Conservation (phyloP, 2,888 invertebrate species). For the Tryphoninae sp. region DNA sequence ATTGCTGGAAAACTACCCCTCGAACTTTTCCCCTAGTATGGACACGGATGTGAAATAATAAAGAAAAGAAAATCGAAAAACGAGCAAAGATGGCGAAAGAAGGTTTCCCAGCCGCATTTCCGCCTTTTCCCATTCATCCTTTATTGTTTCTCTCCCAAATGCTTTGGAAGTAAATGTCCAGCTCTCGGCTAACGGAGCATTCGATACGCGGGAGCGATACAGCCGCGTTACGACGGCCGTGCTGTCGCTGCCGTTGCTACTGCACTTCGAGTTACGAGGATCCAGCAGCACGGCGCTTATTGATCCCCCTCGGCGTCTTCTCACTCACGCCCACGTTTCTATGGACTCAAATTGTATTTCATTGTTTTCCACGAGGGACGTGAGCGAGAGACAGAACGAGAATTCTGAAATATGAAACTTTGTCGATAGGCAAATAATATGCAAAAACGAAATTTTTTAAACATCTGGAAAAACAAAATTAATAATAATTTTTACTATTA, state of each 20-base stretch:
- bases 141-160: conserved; percentile 42
- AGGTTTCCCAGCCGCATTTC: conserved; percentile 1
- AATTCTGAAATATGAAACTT: conserved; percentile 1
- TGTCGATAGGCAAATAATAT: conserved; percentile 8
- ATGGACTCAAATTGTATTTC: conserved; percentile 53
- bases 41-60: background rate
- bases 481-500: too few relatives aligned
- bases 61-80: background rate
- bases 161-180: conserved; percentile 30
- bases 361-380: conserved; percentile 51
- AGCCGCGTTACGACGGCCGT: conserved; percentile 28
- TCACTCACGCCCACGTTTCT: conserved; percentile 28
- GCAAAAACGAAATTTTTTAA: background rate
- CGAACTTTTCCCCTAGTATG: background rate
- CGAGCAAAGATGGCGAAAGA: background rate
- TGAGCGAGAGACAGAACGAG: background rate
- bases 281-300: conserved; percentile 33
- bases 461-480: too few relatives aligned
- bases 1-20: background rate
- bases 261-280: conserved; percentile 42
- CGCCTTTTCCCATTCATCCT: conserved; percentile 26
- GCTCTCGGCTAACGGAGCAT: conserved; percentile 21
- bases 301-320: conserved; percentile 51
- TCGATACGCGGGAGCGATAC: conserved; percentile 25
- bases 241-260: too few relatives aligned